Conservation (phyloP, 37 sponge, comb jelly and placozoan genomes). For the Diacarnus erythraeanus region DNA sequence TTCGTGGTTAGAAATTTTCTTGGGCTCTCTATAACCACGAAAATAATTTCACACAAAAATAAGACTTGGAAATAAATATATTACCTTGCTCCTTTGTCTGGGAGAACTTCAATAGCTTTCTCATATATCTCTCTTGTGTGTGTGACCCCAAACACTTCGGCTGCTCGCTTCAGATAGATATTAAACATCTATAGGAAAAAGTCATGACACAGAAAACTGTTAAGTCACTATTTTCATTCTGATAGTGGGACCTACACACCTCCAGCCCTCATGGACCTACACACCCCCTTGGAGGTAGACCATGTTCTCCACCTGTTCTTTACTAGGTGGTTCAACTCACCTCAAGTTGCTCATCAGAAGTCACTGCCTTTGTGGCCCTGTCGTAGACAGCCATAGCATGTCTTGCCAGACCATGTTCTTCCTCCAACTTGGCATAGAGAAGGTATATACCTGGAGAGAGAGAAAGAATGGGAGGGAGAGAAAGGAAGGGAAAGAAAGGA, state of each 20-base stretch:
- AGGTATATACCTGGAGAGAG: conserved; percentile 76
- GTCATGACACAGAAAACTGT: no score
- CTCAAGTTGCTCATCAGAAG: conserved; percentile 84
- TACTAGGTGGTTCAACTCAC: conserved; percentile 12
- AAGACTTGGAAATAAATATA: neutral
- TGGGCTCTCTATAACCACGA: no score
- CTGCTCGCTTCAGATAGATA: conserved; percentile 92
- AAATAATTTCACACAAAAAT: neutral
- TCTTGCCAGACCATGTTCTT: conserved; percentile 93
- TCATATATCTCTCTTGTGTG: conserved; percentile 98
- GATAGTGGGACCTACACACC: no score
- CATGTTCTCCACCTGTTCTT: no score
- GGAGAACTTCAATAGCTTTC: conserved; percentile 90
- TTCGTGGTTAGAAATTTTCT: no score
- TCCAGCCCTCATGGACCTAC: no score
- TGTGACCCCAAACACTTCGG: conserved; percentile 88
- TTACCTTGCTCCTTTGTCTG: conserved; percentile 81
- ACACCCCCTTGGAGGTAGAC: no score
- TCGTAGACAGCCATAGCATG: conserved; percentile 98
- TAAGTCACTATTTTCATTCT: no score
- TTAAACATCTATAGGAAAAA: conserved; percentile 99
- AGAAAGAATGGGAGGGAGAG: conserved; percentile 3
- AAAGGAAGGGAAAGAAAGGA: neutral
- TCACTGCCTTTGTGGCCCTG: conserved; percentile 90
- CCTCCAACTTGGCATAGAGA: conserved; percentile 96